phyloP scores from a whole-genome alignment of 2,113 vertebrate genomes.

The Fukomys damarensis region DNA sequence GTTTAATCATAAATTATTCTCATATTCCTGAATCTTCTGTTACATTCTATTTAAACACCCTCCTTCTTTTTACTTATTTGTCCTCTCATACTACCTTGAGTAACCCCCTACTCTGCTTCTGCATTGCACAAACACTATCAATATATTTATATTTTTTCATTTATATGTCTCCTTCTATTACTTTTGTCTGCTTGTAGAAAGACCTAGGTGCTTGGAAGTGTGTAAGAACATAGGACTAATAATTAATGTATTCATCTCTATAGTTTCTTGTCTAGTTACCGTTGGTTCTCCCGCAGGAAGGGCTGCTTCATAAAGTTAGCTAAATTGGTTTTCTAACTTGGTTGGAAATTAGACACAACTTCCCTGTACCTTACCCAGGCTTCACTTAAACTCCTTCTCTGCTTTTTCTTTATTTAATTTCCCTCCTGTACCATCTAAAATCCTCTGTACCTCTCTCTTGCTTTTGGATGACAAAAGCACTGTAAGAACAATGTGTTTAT shows the following conservation, averaged over 20 bases:
- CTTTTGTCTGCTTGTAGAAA: neutral
- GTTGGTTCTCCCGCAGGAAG: neutral
- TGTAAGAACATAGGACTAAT: neutral
- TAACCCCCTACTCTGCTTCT: neutral
- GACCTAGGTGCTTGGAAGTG: neutral
- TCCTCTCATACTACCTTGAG: neutral
- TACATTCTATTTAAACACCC: neutral
- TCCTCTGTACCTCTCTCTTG: neutral
- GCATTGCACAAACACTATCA: neutral
- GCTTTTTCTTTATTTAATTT: neutral
- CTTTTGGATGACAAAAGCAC: neutral
- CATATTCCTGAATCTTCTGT: neutral
- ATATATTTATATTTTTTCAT: neutral
- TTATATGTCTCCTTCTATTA: neutral
- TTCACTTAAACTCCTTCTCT: neutral
- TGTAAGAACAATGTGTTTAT: neutral
- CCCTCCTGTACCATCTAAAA: neutral
- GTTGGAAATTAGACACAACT: neutral
- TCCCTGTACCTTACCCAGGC: neutral
- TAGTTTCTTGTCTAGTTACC: neutral
- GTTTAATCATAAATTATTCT: neutral
- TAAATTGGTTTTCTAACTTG: neutral
- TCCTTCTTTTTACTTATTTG: neutral
- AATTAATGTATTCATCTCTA: neutral
- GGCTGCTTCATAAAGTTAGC: neutral